Evolutionary conservation across 2,888 invertebrate genomes (phyloP).

Genomic region (Xestia c-nigrum): DNA sequence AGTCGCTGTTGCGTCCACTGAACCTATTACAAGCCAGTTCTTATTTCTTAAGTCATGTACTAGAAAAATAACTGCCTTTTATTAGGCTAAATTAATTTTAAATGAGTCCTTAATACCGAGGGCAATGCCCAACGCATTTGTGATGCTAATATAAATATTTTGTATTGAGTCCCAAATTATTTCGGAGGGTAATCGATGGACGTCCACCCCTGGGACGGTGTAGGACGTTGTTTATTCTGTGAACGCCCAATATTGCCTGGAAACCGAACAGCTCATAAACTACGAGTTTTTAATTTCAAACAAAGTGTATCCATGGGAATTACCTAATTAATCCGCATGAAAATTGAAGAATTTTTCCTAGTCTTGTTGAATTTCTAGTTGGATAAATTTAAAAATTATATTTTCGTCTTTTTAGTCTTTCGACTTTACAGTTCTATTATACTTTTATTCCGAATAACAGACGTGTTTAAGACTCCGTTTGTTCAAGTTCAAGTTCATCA

Average conservation of each 20-base stretch:
- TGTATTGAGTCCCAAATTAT: constrained; percentile 13
- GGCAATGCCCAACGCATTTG: background rate
- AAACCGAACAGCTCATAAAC: constrained; percentile 1
- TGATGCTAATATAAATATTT: background rate
- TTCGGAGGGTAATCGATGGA: constrained; percentile 7
- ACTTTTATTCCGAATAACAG: background rate
- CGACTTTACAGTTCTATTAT: background rate
- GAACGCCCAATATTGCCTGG: constrained; percentile 19
- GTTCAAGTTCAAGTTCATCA: background rate
- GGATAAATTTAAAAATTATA: background rate
- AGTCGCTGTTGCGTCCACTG: background rate
- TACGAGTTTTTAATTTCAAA: constrained; percentile 28
- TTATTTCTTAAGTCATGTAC: background rate
- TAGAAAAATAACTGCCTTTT: background rate
- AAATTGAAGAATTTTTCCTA: background rate
- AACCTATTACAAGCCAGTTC: background rate
- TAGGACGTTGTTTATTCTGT: background rate
- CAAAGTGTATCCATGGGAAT: background rate
- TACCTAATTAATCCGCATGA: background rate
- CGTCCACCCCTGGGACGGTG: constrained; percentile 14
- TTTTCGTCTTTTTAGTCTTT: background rate
- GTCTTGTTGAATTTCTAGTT: background rate
- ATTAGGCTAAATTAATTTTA: background rate
- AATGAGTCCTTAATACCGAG: background rate
- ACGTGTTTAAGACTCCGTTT: background rate